These are phyloP conservation scores for Salvelinus sp. DNA, from an alignment of 2,113 vertebrate genomes.

Conservation along the genomic window DNA sequence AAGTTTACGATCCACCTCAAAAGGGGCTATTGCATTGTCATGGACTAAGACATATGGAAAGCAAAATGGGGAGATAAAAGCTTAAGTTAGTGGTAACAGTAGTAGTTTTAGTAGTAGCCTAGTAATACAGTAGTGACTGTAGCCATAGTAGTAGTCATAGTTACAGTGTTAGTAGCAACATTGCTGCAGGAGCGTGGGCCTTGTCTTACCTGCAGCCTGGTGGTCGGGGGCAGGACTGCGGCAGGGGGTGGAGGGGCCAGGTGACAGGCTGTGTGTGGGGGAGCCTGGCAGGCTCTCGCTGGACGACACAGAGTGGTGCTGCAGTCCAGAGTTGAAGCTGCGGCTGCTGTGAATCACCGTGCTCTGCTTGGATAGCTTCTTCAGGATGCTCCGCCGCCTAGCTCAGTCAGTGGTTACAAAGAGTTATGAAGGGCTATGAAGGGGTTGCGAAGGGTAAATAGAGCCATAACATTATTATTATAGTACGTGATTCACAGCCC, in stretches of 20 bases:
- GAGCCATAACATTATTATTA: neutral
- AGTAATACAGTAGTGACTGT: too few relatives aligned
- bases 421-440: neutral
- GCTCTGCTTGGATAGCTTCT: constrained; percentile 91
- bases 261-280: constrained; percentile 92
- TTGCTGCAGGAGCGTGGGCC: too few relatives aligned
- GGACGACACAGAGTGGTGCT: constrained; percentile 93
- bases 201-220: constrained; percentile 43
- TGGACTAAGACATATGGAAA: too few relatives aligned
- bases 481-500: too few relatives aligned
- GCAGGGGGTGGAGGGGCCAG: constrained; percentile 84
- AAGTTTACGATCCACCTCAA: neutral
- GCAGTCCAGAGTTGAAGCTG: constrained; percentile 93
- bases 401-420: neutral
- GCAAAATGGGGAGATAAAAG: too few relatives aligned
- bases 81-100: too few relatives aligned
- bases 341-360: constrained; percentile 89
- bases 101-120: too few relatives aligned
- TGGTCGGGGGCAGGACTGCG: constrained; percentile 85
- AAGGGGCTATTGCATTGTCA: neutral
- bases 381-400: constrained; percentile 87
- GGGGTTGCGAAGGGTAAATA: neutral
- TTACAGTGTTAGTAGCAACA: too few relatives aligned
- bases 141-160: too few relatives aligned
- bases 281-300: constrained; percentile 96